Percentiles rank a stretch among this genome's conserved stretches.
Conservation (phyloP, 2,888 invertebrate genomes). For the Drosophila siamana region DNA sequence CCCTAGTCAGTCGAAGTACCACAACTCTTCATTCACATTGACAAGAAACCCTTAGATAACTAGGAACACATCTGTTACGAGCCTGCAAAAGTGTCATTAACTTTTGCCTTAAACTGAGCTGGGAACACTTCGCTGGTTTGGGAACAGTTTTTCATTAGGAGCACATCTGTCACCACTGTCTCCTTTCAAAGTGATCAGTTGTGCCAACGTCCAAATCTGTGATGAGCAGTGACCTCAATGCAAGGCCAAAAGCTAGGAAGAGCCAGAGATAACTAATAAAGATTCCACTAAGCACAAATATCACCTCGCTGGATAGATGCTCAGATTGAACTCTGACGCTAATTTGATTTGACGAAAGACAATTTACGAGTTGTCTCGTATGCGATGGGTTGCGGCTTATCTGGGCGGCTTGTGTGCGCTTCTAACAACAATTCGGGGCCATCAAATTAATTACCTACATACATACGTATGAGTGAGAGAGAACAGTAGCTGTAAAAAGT, state of each 20-base stretch:
- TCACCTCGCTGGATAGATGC: constrained; percentile 27
- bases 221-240: constrained; percentile 28
- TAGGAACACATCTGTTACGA: not conserved
- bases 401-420: constrained; percentile 46
- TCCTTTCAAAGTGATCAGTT: not conserved
- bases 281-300: constrained; percentile 29
- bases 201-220: not conserved
- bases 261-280: constrained; percentile 47
- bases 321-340: constrained; percentile 51
- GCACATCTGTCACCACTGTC: not conserved
- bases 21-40: not conserved
- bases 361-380: constrained; percentile 55
- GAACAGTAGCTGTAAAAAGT: constrained; percentile 77
- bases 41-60: not conserved
- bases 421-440: constrained; percentile 56
- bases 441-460: constrained; percentile 67
- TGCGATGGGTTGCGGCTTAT: constrained; percentile 52
- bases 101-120: not conserved
- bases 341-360: constrained; percentile 68
- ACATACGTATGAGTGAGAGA: constrained; percentile 17
- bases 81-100: not conserved
- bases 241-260: constrained; percentile 18
- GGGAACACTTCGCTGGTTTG: not conserved
- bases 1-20: constrained; percentile 12
- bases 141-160: not conserved